These are phyloP conservation scores for Cololabis saira DNA, from an alignment of 2,113 vertebrate species.

Conservation along the genomic window DNA sequence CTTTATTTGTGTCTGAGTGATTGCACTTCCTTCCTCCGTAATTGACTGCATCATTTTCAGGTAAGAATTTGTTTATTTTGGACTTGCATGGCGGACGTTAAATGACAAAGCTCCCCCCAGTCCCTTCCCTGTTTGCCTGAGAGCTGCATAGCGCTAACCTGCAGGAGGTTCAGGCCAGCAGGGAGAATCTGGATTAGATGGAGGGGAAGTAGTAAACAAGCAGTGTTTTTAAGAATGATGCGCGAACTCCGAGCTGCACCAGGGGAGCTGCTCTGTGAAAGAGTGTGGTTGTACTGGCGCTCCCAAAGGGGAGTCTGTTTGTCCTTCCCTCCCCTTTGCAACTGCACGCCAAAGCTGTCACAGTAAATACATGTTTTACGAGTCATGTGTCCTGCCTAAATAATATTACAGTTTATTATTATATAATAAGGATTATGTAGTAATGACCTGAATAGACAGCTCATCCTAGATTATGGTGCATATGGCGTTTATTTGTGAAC, in stretches of 20 bases:
- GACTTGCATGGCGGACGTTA: neutral
- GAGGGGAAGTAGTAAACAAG: slow-evolving; percentile 26
- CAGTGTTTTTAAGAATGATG: slow-evolving; percentile 37
- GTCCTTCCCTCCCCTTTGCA: slow-evolving; percentile 35
- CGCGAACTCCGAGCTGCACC: slow-evolving; percentile 23
- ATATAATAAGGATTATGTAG: slow-evolving; percentile 51
- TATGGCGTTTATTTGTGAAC: slow-evolving; percentile 29
- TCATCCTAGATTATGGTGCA: slow-evolving; percentile 41
- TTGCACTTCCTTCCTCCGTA: slow-evolving; percentile 2
- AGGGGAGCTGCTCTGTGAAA: slow-evolving; percentile 36
- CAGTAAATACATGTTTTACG: slow-evolving; percentile 46
- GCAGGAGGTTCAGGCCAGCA: slow-evolving; percentile 23
- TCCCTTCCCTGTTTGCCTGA: neutral
- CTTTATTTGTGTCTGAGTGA: slow-evolving; percentile 13
- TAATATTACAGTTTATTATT: slow-evolving; percentile 50
- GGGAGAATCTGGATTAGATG: slow-evolving; percentile 11
- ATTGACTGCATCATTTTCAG: slow-evolving; percentile 12
- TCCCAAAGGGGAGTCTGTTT: slow-evolving; percentile 44
- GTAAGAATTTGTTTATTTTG: neutral
- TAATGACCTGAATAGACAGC: slow-evolving; percentile 38
- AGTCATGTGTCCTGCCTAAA: slow-evolving; percentile 41
- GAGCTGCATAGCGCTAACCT: slow-evolving; percentile 13
- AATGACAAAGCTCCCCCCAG: neutral
- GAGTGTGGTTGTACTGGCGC: slow-evolving; percentile 34
- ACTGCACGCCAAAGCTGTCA: slow-evolving; percentile 45